These are phyloP conservation scores for Tychaedon coryphoeus DNA, from an alignment of 2,113 vertebrate genomes.

Conservation along the genomic window DNA sequence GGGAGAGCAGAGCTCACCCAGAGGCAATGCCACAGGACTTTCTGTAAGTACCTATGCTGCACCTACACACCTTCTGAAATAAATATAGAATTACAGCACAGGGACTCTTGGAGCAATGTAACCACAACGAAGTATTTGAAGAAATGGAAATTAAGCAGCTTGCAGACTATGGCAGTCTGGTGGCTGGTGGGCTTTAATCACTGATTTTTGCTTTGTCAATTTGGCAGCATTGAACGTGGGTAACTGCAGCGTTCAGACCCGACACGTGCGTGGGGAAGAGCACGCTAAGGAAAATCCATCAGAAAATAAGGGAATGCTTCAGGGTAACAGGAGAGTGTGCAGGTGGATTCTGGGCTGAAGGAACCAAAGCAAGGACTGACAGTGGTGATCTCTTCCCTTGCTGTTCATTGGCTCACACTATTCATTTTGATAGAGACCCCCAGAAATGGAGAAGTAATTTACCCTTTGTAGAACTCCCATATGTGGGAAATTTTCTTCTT, in stretches of 20 bases:
- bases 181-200: neutral
- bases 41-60: neutral
- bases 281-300: neutral
- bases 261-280: neutral
- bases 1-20: neutral
- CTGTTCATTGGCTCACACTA: neutral
- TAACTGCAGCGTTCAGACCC: accelerated
- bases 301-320: neutral
- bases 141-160: neutral
- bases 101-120: neutral
- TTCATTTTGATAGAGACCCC: neutral
- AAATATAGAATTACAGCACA: neutral
- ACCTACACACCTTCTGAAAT: accelerated
- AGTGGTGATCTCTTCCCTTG: neutral
- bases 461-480: neutral
- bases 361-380: neutral
- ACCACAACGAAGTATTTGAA: neutral
- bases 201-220: constrained; percentile 10
- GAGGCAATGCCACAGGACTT: neutral
- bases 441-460: neutral
- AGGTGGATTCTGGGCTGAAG: neutral
- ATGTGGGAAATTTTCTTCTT: neutral
- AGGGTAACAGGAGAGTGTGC: neutral
- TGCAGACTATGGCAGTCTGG: neutral
- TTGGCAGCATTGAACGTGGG: neutral